A percentile compares a stretch with the other conserved stretches of the same genome.
phyloP scores from a whole-genome alignment of 2,888 invertebrate genomes.

The Cantharis lateralis region DNA sequence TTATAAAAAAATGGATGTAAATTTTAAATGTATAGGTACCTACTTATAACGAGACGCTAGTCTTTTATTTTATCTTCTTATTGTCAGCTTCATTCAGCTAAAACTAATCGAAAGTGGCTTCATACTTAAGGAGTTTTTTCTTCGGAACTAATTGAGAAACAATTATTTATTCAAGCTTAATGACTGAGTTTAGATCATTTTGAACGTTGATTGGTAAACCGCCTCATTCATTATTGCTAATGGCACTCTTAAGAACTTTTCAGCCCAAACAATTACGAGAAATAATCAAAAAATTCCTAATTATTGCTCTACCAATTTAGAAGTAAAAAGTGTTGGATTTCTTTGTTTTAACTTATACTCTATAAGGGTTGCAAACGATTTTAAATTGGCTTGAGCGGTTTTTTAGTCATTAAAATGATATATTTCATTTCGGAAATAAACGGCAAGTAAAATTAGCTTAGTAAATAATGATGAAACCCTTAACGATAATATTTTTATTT shows the following conservation, averaged over 20 bases:
- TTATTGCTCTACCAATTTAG: constrained; percentile 51
- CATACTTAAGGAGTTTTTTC: constrained; percentile 39
- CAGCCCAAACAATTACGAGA: constrained; percentile 52
- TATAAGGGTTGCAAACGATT: constrained; percentile 32
- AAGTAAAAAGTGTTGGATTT: constrained; percentile 50
- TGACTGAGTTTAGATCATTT: constrained; percentile 46
- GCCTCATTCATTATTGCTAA: constrained; percentile 55
- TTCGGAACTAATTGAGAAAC: constrained; percentile 52
- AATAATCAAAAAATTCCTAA: constrained; percentile 55
- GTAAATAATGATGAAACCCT: background rate
- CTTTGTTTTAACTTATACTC: constrained; percentile 44
- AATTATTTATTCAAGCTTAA: constrained; percentile 55
- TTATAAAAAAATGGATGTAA: background rate
- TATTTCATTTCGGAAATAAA: background rate
- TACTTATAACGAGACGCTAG: background rate
- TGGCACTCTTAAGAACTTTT: constrained; percentile 53
- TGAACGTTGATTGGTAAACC: constrained; percentile 50
- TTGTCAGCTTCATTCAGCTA: constrained; percentile 1
- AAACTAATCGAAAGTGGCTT: constrained; percentile 18
- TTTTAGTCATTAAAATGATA: constrained; percentile 31
- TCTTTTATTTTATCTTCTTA: background rate
- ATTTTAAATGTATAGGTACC: background rate
- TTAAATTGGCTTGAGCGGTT: constrained; percentile 47
- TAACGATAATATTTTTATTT: too few species aligned
- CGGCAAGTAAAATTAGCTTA: background rate